Evolutionary conservation across 2,113 vertebrate species (phyloP).

Genomic region (Orientallactaga bullata): DNA sequence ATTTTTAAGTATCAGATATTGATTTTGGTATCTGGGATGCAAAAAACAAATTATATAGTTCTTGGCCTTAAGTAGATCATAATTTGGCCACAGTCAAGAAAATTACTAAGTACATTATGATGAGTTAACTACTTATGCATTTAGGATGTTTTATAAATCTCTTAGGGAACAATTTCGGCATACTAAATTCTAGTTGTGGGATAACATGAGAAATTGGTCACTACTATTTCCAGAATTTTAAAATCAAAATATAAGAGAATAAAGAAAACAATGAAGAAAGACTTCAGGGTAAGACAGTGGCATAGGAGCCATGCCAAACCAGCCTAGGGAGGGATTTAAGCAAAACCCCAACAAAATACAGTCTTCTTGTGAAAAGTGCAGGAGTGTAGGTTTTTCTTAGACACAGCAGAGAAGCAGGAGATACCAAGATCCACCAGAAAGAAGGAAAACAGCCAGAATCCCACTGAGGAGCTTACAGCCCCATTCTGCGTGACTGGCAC

Average conservation of each 20-base stretch:
- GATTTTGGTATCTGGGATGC: not conserved
- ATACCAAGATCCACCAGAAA: too few species aligned
- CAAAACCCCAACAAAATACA: too few species aligned
- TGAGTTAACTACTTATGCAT: not conserved
- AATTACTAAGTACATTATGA: not conserved
- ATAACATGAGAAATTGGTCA: not conserved
- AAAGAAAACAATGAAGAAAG: not conserved
- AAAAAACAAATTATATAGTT: constrained; percentile 19
- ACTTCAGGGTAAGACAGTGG: too few species aligned
- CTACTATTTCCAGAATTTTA: not conserved
- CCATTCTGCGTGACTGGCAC: too few species aligned
- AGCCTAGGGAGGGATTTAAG: too few species aligned
- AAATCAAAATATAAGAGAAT: not conserved
- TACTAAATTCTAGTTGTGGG: not conserved
- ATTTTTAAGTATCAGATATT: not conserved
- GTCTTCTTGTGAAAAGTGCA: too few species aligned
- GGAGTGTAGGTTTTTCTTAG: too few species aligned
- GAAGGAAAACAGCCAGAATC: too few species aligned
- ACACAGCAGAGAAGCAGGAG: too few species aligned
- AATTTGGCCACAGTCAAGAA: not conserved
- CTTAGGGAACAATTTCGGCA: constrained; percentile 1
- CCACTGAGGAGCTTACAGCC: too few species aligned
- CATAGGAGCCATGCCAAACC: too few species aligned
- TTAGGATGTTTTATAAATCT: not conserved
- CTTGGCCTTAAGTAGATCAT: not conserved